These are phyloP conservation scores for Acropora tenuis DNA, from an alignment of 64 coral and sea anemone species.

Conservation along the genomic window DNA sequence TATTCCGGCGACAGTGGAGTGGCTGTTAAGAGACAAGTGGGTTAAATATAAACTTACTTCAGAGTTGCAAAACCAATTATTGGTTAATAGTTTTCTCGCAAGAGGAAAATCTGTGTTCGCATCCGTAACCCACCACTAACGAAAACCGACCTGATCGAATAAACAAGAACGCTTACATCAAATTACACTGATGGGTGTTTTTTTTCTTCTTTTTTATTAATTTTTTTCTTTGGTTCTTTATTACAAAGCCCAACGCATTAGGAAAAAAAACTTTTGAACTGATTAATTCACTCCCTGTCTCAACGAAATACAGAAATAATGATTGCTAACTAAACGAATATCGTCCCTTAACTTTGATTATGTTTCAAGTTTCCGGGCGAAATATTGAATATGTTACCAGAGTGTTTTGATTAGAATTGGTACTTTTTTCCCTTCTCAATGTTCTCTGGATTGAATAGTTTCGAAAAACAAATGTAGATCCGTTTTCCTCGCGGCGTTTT, in stretches of 20 bases:
- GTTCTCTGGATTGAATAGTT: background rate
- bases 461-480: background rate
- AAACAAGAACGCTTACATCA: no score
- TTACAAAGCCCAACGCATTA: background rate
- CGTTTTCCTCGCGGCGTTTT: background rate
- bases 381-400: background rate
- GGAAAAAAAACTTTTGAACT: background rate
- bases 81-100: no score
- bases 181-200: no score
- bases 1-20: no score
- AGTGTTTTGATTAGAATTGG: no score
- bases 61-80: no score
- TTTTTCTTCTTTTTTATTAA: background rate
- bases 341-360: background rate
- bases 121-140: no score
- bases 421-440: background rate
- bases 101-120: no score
- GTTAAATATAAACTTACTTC: no score
- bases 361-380: background rate
- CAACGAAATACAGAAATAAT: background rate
- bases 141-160: no score
- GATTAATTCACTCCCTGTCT: background rate
- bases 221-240: background rate
- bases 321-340: background rate
- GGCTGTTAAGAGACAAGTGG: no score